phyloP scores from a whole-genome alignment of 2,797 vertebrate species.

The Mormyrops boulengeri region DNA sequence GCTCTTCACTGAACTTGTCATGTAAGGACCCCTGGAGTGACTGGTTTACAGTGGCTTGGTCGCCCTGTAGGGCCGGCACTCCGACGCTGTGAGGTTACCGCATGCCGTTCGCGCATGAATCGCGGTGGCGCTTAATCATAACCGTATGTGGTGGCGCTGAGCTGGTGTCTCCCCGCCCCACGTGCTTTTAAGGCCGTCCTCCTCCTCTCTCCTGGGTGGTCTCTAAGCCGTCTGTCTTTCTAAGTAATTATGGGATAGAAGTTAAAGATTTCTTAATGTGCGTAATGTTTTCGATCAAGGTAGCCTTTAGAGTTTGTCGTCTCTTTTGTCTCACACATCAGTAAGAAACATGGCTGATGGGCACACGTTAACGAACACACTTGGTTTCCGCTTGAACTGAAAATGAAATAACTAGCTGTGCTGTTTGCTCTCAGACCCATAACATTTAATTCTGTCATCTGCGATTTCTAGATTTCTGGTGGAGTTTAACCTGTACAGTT shows the following conservation, averaged over 20 bases:
- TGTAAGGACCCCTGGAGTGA: constrained; percentile 72
- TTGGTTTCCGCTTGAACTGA: background rate
- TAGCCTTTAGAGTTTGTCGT: background rate
- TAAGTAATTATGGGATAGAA: constrained; percentile 3
- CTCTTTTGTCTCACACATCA: background rate
- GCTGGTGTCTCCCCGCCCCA: constrained; percentile 43
- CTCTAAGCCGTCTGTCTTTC: constrained; percentile 27
- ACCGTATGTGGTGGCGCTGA: constrained; percentile 49
- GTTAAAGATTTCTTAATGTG: constrained; percentile 16
- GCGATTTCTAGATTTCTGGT: constrained; percentile 79
- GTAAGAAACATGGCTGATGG: background rate
- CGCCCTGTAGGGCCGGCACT: constrained; percentile 18
- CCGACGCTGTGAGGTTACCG: constrained; percentile 36
- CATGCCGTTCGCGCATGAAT: constrained; percentile 30
- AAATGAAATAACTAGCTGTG: background rate
- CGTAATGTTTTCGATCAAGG: background rate
- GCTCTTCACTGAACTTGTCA: constrained; percentile 89
- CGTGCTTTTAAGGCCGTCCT: constrained; percentile 50
- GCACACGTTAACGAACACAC: background rate
- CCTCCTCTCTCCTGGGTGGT: constrained; percentile 59
- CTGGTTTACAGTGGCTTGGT: constrained; percentile 18
- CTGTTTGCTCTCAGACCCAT: background rate
- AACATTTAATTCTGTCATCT: background rate
- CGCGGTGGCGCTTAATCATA: constrained; percentile 38
- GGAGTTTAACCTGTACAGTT: constrained; percentile 96